A percentile compares a stretch with the other conserved stretches of the same genome.
These are phyloP conservation scores for Ephydatia muelleri DNA, from an alignment of 37 sponge, comb jelly and placozoan genomes.

Conservation along the genomic window DNA sequence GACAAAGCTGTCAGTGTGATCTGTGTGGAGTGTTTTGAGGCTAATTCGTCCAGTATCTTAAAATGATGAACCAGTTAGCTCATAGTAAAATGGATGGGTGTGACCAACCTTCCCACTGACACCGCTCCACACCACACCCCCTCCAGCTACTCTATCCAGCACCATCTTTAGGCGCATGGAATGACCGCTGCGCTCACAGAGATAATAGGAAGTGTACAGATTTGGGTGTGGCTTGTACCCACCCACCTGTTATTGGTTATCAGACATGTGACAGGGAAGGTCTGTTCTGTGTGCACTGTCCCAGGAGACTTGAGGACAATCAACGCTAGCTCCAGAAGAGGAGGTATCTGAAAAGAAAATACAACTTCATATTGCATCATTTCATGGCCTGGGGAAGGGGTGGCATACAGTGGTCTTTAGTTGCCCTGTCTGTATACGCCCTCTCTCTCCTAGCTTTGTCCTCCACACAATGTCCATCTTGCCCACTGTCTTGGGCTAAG, in stretches of 20 bases:
- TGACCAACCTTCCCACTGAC: slow-evolving; percentile 52
- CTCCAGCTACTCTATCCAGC: slow-evolving; percentile 36
- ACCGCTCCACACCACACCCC: slow-evolving; percentile 68
- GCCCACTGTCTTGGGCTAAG: slow-evolving; percentile 48
- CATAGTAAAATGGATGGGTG: neutral
- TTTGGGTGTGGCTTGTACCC: too few relatives aligned
- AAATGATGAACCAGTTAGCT: neutral
- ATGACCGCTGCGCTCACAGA: slow-evolving; percentile 7
- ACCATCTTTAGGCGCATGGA: slow-evolving; percentile 45
- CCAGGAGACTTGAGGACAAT: slow-evolving; percentile 36
- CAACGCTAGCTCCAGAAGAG: slow-evolving; percentile 36
- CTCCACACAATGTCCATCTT: slow-evolving; percentile 90
- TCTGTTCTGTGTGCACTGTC: slow-evolving; percentile 38
- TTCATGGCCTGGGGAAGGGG: neutral
- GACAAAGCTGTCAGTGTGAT: neutral
- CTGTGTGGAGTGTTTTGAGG: neutral
- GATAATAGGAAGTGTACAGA: neutral
- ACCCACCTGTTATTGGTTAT: slow-evolving; percentile 78
- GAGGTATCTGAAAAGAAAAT: slow-evolving; percentile 31
- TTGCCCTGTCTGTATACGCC: slow-evolving; percentile 84
- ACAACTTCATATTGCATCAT: neutral
- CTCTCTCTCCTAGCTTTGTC: slow-evolving; percentile 83
- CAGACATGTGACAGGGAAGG: slow-evolving; percentile 48
- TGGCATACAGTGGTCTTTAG: slow-evolving; percentile 51
- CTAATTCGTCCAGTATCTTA: neutral